Conservation (phyloP, 2,797 vertebrate species). For the Pachyuromys duprasi region DNA sequence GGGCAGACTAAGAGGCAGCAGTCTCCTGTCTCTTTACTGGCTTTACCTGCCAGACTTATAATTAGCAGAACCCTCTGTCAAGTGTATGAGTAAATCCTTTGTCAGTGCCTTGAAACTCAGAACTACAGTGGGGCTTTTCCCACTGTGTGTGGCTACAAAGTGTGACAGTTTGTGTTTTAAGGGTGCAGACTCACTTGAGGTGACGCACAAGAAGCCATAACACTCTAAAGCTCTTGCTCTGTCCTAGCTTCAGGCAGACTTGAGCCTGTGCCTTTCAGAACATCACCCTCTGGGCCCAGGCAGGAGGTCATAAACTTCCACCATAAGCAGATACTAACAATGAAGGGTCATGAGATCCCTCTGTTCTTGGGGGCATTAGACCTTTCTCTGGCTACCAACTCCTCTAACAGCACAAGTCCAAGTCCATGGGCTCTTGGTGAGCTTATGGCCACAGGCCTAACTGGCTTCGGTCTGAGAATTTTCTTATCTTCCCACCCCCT, state of each 20-base stretch:
- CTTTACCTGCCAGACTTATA: neutral
- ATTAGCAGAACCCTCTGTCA: neutral
- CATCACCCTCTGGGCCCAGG: neutral
- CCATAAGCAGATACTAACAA: neutral
- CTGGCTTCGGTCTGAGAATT: neutral
- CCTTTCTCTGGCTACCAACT: neutral
- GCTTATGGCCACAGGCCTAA: neutral
- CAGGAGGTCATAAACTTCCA: neutral
- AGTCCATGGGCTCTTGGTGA: neutral
- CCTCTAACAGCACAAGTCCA: neutral
- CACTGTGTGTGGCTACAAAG: neutral
- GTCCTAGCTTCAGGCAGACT: neutral
- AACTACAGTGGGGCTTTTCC: no score
- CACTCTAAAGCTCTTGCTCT: accelerated
- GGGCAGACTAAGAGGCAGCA: neutral
- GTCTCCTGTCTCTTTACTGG: neutral
- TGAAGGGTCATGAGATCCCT: neutral
- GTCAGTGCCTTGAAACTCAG: neutral
- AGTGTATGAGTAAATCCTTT: neutral
- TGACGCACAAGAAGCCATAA: neutral
- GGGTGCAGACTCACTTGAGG: neutral
- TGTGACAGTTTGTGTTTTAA: neutral
- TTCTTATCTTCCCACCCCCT: neutral
- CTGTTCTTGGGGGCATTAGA: neutral
- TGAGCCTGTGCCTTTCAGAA: neutral